A percentile compares a stretch with the other conserved stretches of the same genome.
Evolutionary conservation across 2,888 invertebrate genomes (phyloP).

Genomic region (Patella pellucida): DNA sequence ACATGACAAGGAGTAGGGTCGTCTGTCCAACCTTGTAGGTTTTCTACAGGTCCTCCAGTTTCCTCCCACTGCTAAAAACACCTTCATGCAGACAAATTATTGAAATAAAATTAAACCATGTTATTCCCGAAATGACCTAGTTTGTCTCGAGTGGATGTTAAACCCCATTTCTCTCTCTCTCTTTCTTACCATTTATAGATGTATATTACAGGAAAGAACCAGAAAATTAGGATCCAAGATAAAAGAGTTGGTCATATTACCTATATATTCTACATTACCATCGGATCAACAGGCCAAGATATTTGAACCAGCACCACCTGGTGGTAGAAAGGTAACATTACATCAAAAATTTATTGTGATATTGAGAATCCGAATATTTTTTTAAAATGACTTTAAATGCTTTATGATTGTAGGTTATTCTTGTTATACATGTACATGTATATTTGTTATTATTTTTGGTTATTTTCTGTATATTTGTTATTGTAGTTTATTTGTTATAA

Average conservation of each 20-base stretch:
- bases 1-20: too few relatives aligned
- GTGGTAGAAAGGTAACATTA: constrained; percentile 85
- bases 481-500: neutral
- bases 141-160: too few relatives aligned
- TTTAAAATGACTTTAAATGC: neutral
- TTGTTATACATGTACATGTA: neutral
- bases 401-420: constrained; percentile 78
- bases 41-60: too few relatives aligned
- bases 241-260: constrained; percentile 90
- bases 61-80: too few relatives aligned
- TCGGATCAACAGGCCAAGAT: constrained; percentile 99
- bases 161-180: too few relatives aligned
- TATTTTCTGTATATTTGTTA: constrained; percentile 73
- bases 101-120: too few relatives aligned
- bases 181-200: too few relatives aligned
- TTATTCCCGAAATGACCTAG: too few relatives aligned
- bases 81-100: too few relatives aligned
- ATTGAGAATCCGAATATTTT: neutral
- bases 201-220: constrained; percentile 84
- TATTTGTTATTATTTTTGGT: constrained; percentile 74
- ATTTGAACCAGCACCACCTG: constrained; percentile 96
- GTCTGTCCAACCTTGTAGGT: too few relatives aligned
- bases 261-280: constrained; percentile 93
- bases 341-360: neutral
- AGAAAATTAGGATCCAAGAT: constrained; percentile 93